Conservation (phyloP, 2,113 vertebrate species). For the Antechinus flavipes region DNA sequence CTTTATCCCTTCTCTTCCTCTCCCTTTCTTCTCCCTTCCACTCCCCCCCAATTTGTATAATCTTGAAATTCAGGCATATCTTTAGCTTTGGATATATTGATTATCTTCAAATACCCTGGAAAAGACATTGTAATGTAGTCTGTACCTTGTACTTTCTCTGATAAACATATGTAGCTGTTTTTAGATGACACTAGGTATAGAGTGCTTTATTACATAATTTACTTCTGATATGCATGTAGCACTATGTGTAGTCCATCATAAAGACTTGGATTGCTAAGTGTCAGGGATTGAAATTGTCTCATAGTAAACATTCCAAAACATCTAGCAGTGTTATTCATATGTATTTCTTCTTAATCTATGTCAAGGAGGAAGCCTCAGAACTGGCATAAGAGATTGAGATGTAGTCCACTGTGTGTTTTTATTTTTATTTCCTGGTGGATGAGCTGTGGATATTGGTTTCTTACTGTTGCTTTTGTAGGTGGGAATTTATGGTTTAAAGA, state of each 20-base stretch:
- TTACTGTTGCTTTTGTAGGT: slow-evolving; percentile 17
- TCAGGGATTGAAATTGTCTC: slow-evolving; percentile 55
- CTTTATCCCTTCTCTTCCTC: slow-evolving; percentile 47
- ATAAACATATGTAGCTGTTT: slow-evolving; percentile 10
- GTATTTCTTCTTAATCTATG: slow-evolving; percentile 38
- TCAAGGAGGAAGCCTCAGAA: slow-evolving; percentile 39
- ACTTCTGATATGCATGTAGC: neutral
- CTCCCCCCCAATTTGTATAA: neutral
- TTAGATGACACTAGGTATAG: slow-evolving; percentile 44
- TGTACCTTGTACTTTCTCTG: slow-evolving; percentile 46
- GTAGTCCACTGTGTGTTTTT: slow-evolving; percentile 44
- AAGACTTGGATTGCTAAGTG: slow-evolving; percentile 54
- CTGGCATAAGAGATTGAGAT: slow-evolving; percentile 33
- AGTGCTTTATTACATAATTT: slow-evolving; percentile 43
- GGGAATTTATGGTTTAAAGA: slow-evolving; percentile 53
- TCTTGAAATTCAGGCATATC: slow-evolving; percentile 56
- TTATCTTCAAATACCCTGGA: slow-evolving; percentile 47
- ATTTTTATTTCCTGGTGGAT: slow-evolving; percentile 42
- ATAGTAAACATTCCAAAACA: slow-evolving; percentile 20
- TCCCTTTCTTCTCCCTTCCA: slow-evolving; percentile 44
- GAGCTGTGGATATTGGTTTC: slow-evolving; percentile 50
- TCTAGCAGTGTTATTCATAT: neutral
- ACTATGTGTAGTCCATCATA: slow-evolving; percentile 24
- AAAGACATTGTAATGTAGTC: slow-evolving; percentile 39
- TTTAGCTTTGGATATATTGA: slow-evolving; percentile 52